Evolutionary conservation across 2,888 invertebrate genomes (phyloP).

Genomic region (Dolichomitus sp.): DNA sequence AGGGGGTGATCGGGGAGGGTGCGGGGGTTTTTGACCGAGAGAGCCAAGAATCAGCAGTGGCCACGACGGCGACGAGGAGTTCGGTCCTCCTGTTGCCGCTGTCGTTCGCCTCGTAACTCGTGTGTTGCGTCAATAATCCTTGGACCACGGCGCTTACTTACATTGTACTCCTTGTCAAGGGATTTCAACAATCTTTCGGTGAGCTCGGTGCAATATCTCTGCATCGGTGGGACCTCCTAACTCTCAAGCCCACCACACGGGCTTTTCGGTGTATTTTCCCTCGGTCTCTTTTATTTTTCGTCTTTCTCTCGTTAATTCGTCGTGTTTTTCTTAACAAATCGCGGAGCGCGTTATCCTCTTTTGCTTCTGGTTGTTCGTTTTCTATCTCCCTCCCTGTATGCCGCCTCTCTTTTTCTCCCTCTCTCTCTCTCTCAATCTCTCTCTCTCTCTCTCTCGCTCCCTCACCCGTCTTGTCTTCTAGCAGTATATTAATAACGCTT

Average conservation of each 20-base stretch:
- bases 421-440: constrained; percentile 8
- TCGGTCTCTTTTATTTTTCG: constrained; percentile 50
- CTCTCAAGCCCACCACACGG: constrained; percentile 79
- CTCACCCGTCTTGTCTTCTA: constrained; percentile 51
- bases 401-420: constrained; percentile 11
- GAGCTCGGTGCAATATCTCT: constrained; percentile 91
- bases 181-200: constrained; percentile 98
- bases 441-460: constrained; percentile 3
- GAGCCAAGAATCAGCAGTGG: constrained; percentile 67
- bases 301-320: constrained; percentile 76
- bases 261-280: constrained; percentile 67
- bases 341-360: constrained; percentile 51
- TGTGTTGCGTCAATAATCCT: constrained; percentile 1
- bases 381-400: constrained; percentile 39
- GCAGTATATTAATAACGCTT: constrained; percentile 66
- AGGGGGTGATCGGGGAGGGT: constrained; percentile 10
- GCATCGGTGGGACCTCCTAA: constrained; percentile 86
- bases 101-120: constrained; percentile 1
- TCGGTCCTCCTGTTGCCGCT: constrained; percentile 65
- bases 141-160: constrained; percentile 88
- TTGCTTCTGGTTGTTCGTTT: constrained; percentile 53
- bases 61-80: constrained; percentile 68
- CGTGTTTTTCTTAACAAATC: constrained; percentile 70
- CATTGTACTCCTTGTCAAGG: constrained; percentile 99
- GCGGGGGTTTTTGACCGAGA: constrained; percentile 47